Base-by-base conservation (phyloP, 2,888 invertebrate genomes). In the Portevinia maculata region DNA sequence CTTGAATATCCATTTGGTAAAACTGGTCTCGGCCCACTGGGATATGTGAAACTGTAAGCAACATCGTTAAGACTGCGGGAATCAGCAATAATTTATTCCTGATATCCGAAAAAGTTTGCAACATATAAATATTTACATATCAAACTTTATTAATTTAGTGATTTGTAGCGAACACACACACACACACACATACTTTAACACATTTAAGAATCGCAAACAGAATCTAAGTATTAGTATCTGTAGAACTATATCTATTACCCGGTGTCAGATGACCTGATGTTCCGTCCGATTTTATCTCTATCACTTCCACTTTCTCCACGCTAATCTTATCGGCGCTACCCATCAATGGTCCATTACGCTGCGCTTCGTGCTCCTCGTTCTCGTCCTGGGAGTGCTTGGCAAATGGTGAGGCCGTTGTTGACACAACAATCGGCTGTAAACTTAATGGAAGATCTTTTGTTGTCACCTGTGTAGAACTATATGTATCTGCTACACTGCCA, bases 221-320 rank as follows among this genome's bases (percentile, higher is more conserved):
- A 55, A 32, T 48, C 21, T 83, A 83, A 62, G 76, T 78, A 13
- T 83, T 44, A 37, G 50, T 52, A 13, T 83, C 50, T 44, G 50
- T 52, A 11, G 73, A 37, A 73, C 52, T 62, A 57, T 79, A 79
- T 52, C 67, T 44, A n/a, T 7, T 74, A 4, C 86, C 86, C 24
- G 89, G 90, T 87, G 87, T 88, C 75, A 90, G 83, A 79, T 89
- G 90, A 41, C 90, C 90, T 1, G 90, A 88, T 39, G 86, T 87
- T 4, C 90, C 91, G 71, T 90, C 90, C 19, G 90, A 87, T 79
- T 90, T 90, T 50, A 91, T 91, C 88, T 91, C 91, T 83, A 91
- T 91, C 53, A 91, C 90, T 85, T 91, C 91, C 15, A 89, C 87
- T 84, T 91, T 90, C 85, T 91, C 91, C 1, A 91, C 89, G 69